phyloP scores from a whole-genome alignment of 2,113 vertebrate genomes.

The Pluvialis apricaria region DNA sequence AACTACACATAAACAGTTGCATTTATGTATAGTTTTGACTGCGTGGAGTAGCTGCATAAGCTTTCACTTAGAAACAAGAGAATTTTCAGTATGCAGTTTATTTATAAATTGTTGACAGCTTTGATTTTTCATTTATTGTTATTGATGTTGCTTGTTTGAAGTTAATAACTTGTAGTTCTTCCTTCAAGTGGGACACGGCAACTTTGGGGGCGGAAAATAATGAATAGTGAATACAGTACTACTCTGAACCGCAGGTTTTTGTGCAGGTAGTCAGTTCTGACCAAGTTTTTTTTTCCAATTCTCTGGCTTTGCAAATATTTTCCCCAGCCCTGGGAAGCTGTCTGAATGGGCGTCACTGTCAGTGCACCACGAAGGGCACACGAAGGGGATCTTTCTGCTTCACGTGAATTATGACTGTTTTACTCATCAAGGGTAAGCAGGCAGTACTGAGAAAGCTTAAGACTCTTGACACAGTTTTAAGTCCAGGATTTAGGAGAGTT shows the following conservation, averaged over 20 bases:
- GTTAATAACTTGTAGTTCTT: not conserved
- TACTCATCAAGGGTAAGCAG: not conserved
- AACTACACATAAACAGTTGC: not conserved
- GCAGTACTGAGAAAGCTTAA: not conserved
- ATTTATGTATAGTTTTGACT: no score
- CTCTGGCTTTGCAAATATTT: not conserved
- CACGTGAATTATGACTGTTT: fast-evolving
- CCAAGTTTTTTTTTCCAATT: not conserved
- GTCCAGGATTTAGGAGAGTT: not conserved
- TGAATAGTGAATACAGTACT: no score
- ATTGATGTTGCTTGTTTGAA: no score
- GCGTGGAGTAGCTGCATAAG: fast-evolving
- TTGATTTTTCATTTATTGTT: not conserved
- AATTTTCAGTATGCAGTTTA: not conserved
- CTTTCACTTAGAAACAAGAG: not conserved
- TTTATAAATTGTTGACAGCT: not conserved
- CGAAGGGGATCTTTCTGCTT: not conserved
- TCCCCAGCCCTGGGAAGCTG: not conserved
- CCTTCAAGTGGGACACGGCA: not conserved
- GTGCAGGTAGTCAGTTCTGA: not conserved
- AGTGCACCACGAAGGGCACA: not conserved
- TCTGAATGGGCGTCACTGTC: fast-evolving
- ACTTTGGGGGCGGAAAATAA: no score
- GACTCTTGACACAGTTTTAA: not conserved
- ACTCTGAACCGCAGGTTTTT: not conserved